These are phyloP conservation scores for Halcyon senegalensis DNA, from an alignment of 2,113 vertebrate genomes.

Conservation along the genomic window DNA sequence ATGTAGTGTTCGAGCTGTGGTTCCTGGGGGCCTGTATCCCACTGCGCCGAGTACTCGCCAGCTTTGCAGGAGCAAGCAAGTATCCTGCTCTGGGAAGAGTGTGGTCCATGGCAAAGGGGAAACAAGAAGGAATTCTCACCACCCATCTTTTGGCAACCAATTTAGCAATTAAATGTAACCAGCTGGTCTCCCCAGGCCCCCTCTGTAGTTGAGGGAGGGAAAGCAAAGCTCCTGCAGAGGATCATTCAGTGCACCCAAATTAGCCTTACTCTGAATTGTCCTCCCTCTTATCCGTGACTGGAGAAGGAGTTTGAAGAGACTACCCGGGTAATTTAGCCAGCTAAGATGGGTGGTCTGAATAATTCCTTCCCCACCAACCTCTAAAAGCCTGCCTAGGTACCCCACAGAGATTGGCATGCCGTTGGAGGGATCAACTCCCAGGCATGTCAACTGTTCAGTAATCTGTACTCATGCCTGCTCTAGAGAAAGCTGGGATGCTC, in stretches of 20 bases:
- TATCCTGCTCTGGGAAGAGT: not conserved
- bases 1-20: not conserved
- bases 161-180: conserved; percentile 69
- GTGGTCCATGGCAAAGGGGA: not conserved
- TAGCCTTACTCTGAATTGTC: conserved; percentile 57
- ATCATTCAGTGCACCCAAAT: conserved; percentile 63
- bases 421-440: not conserved
- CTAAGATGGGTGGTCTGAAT: conserved; percentile 63
- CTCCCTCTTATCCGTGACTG: conserved; percentile 53
- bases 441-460: not conserved
- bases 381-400: conserved; percentile 44
- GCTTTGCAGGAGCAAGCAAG: not conserved
- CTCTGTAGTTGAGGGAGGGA: conserved; percentile 54
- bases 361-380: conserved; percentile 40
- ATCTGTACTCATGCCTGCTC: not conserved
- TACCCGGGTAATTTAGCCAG: conserved; percentile 44
- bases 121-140: conserved; percentile 27
- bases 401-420: conserved; percentile 42
- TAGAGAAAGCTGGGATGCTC: not conserved
- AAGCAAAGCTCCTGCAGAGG: conserved; percentile 62
- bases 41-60: not conserved
- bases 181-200: conserved; percentile 61
- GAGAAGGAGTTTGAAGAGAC: conserved; percentile 47
- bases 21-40: not conserved
- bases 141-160: conserved; percentile 63